Evolutionary conservation across 2,888 invertebrate genomes (phyloP).

Genomic region (Oscheius sp.): DNA sequence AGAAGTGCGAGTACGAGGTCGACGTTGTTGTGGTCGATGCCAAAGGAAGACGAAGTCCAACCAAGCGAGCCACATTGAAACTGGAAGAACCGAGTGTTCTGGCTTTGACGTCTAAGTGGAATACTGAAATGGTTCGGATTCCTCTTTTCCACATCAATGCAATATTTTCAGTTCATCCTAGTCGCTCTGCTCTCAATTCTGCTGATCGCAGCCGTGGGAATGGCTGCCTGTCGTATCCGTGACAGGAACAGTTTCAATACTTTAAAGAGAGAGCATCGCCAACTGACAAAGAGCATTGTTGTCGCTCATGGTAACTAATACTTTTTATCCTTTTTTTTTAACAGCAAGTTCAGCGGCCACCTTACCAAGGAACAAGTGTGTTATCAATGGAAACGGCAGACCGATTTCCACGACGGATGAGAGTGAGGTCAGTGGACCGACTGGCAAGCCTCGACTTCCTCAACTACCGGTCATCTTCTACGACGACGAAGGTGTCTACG

Average conservation of each 20-base stretch:
- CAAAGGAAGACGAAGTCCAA: constrained; percentile 46
- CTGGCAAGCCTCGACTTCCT: constrained; percentile 18
- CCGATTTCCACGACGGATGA: constrained; percentile 36
- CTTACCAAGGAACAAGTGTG: constrained; percentile 34
- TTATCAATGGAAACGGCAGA: constrained; percentile 32
- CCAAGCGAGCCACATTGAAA: constrained; percentile 33
- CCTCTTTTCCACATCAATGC: not conserved
- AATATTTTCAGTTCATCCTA: constrained; percentile 32
- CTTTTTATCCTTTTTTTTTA: not conserved
- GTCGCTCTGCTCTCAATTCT: constrained; percentile 19
- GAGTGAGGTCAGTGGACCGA: constrained; percentile 22
- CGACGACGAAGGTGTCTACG: constrained; percentile 39
- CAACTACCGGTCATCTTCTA: constrained; percentile 28
- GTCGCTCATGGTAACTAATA: constrained; percentile 27
- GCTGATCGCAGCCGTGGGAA: constrained; percentile 24
- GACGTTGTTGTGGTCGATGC: constrained; percentile 51
- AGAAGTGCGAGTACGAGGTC: constrained; percentile 52
- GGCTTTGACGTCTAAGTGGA: constrained; percentile 33
- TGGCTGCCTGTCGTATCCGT: constrained; percentile 32
- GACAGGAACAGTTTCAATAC: constrained; percentile 37
- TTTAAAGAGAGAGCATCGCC: constrained; percentile 35
- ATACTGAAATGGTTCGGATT: constrained; percentile 27
- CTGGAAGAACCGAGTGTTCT: constrained; percentile 34
- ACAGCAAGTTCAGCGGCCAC: constrained; percentile 14
- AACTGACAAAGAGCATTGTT: constrained; percentile 39